Base-by-base conservation (phyloP, 2,113 vertebrate genomes). In the Ictalurus furcatus region DNA sequence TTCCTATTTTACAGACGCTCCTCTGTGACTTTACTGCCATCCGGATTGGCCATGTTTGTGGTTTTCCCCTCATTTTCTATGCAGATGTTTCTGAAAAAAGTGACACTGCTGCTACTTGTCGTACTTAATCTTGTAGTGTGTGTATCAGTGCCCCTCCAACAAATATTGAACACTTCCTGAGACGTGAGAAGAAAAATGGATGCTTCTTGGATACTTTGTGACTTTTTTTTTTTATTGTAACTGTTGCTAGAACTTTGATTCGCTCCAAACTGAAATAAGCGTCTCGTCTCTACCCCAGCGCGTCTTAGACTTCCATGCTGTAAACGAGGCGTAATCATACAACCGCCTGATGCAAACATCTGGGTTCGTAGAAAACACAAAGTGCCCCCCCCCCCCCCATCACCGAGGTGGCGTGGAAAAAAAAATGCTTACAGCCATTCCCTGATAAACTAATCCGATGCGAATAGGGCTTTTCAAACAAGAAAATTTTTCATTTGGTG, bases 281-380 rank as follows among this genome's bases (percentile, higher is more conserved):
- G 4, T 6, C 67, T 30, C 13, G 12, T 17, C 67, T 13, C 67
- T 69, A 34, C 65, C 14, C 17, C 34, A 37, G 16, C 30, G 2
- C 34, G 17, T 19, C 6, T 16, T 69, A 4, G 0, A 16, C n/a
- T 0, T 9, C 8, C 61, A 2, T 0, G 8, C 6, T 7, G 21
- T 16, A 4, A 34, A 34, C n/a, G 6, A 14, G 14, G 34, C 12
- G 71, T 11, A 6, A 40, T 73, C 71, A 69, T 3, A 28, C 12
- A 25, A 28, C 9, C 25, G 14, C 30, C 4, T 71, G 14, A 37
- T 4, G 3, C 30, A 16, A 37, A 71, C 30, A 71, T 73, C 30
- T 7, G 30, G 1, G 69, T 71, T 34, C 5, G 6, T 2, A 23
- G 12, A 54, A 12, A 48, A 48, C 48, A 48, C 34, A 34, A 34